These are phyloP conservation scores for Agrilus cyanescens DNA, from an alignment of 2,888 invertebrate genomes.

Conservation along the genomic window DNA sequence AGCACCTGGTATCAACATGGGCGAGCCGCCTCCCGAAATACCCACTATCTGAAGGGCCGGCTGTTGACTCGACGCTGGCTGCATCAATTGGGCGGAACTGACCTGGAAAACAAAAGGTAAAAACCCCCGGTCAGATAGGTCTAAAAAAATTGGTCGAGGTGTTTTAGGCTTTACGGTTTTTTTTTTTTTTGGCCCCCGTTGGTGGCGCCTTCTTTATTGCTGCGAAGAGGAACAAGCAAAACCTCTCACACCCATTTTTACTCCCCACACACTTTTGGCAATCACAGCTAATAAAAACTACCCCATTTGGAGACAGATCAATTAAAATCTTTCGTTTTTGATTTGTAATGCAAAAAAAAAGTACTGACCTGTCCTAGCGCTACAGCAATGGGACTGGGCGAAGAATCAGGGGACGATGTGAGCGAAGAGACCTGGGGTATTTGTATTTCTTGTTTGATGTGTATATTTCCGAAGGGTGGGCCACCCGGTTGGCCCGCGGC, in stretches of 20 bases:
- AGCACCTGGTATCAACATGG: conserved; percentile 24
- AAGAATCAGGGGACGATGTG: conserved; percentile 83
- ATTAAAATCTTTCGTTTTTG: no score
- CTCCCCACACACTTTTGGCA: no score
- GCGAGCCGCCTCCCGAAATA: conserved; percentile 34
- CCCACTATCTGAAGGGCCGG: conserved; percentile 35
- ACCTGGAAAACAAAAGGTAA: conserved; percentile 9
- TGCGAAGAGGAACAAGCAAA: no score
- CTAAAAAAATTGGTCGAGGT: no score
- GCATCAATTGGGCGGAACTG: conserved; percentile 34
- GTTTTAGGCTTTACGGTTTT: no score
- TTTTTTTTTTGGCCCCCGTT: no score
- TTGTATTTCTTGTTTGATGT: conserved; percentile 93
- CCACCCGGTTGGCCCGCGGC: conserved; percentile 35
- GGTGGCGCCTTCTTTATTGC: no score
- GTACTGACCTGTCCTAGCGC: conserved; percentile 45
- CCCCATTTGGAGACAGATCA: no score
- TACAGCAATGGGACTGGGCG: conserved; percentile 74
- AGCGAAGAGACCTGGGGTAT: conserved; percentile 84
- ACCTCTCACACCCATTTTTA: no score
- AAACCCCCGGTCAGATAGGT: no score
- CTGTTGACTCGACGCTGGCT: conserved; percentile 27
- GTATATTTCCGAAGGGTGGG: conserved; percentile 65
- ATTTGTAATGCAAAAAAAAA: no score
- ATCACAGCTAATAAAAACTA: no score